A percentile compares a stretch with the other conserved stretches of the same genome.
Evolutionary conservation across 1,140 invertebrate genomes (phyloP).

Genomic region (Panagrolaimus sp.): DNA sequence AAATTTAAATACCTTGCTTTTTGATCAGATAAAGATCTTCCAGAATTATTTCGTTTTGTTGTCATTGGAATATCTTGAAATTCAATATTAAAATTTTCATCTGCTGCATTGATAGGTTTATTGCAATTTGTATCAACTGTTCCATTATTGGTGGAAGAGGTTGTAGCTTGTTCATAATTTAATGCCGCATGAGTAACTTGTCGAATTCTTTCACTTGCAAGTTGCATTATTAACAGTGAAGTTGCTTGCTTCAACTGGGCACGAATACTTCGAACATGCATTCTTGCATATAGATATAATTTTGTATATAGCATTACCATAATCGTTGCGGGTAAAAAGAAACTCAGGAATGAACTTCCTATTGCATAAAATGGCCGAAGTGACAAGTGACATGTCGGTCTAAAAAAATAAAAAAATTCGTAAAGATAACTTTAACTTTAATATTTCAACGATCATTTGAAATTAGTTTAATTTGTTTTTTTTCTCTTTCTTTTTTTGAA

Average conservation of each 20-base stretch:
- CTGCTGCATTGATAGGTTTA: neutral
- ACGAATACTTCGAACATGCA: constrained; percentile 87
- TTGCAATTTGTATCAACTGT: neutral
- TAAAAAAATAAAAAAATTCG: constrained; percentile 22
- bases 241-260: constrained; percentile 61
- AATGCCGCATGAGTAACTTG: constrained; percentile 31
- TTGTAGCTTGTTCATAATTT: constrained; percentile 5
- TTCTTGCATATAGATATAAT: constrained; percentile 89
- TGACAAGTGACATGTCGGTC: constrained; percentile 46
- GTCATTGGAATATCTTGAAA: constrained; percentile 39
- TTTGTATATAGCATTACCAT: constrained; percentile 88
- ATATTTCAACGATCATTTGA: too few relatives aligned
- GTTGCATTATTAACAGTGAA: constrained; percentile 53
- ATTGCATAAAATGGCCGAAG: constrained; percentile 72
- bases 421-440: too few relatives aligned
- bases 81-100: constrained; percentile 2
- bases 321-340: constrained; percentile 87
- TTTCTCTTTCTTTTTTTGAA: constrained; percentile 6
- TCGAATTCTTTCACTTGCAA: constrained; percentile 55
- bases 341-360: constrained; percentile 91
- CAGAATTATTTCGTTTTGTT: constrained; percentile 20
- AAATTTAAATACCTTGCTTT: constrained; percentile 44
- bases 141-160: neutral
- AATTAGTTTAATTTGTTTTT: too few relatives aligned
- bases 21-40: constrained; percentile 43